Base-by-base conservation (phyloP, 2,113 vertebrate genomes). In the Prunella himalayana region DNA sequence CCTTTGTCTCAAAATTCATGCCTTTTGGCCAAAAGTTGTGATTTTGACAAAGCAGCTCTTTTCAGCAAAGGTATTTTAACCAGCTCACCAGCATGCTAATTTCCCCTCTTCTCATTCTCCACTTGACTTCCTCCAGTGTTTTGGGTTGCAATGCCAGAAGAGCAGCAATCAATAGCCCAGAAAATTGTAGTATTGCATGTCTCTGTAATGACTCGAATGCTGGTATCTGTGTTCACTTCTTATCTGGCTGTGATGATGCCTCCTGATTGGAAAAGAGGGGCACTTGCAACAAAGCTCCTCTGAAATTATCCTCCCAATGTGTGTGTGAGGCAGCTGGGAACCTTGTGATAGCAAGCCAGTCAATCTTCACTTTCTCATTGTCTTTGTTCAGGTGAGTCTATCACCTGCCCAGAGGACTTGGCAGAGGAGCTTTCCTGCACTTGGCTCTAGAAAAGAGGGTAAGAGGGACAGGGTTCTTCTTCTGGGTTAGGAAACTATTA, bases 281-380 rank as follows among this genome's bases (percentile, higher is more conserved):
- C 76, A 83, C 39, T 60, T 75, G n/a, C 86, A 84, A 53, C 76
- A 86, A 88, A 90, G 61, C 88, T 88, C 60, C 49, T 83, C 94
- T 94, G 88, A 86, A 95, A 95, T 90, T 75, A 78, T 86, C 82
- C 65, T 94, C 69, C 76, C 82, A 47, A 70, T 0, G 23, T 92
- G 78, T 90, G 50, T 0, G 0, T 0, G 2, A 73, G 79, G 92
- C 90, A 96, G 72, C 86, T 94, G 86, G 77, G 53, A 92, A 30
- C 56, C 64, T 64, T 75, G 54, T 94, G 93, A 95, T 94, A 88
- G 78, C 37, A 50, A 84, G 82, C 72, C 30, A 95, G 72, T 93
- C 92, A 90, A 42, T 96, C 93, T 71, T 92, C 94, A 90, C 92
- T 66, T 96, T 90, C 88, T 92, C 92, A 83, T 94, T 95, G 90